Conservation (phyloP, 2,113 vertebrate species). For the Otocyon megalotis region DNA sequence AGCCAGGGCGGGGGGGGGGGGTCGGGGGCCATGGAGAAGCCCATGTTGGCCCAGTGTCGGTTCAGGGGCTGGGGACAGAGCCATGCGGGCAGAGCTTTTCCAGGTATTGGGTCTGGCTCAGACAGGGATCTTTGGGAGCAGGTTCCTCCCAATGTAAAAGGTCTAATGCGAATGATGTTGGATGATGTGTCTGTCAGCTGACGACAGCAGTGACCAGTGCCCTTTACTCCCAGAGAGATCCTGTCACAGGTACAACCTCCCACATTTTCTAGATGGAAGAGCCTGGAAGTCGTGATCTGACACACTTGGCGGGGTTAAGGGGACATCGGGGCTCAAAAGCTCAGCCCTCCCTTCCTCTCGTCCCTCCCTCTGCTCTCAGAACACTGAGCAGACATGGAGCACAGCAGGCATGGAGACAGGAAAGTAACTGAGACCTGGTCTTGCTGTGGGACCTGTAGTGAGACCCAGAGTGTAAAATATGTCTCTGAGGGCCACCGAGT, state of each 20-base stretch:
- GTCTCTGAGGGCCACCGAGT: neutral
- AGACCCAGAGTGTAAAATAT: neutral
- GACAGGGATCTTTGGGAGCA: neutral
- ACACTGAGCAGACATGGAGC: neutral
- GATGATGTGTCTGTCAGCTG: neutral
- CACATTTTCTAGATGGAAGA: neutral
- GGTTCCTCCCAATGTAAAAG: neutral
- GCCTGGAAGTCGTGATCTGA: neutral
- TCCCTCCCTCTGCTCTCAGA: neutral
- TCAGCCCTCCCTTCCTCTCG: rapidly evolving
- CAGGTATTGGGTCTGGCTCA: neutral
- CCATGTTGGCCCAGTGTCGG: neutral
- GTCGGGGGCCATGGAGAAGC: rapidly evolving
- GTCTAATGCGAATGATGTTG: too few species aligned
- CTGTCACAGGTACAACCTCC: too few species aligned
- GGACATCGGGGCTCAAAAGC: neutral
- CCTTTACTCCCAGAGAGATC: too few species aligned
- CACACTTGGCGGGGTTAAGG: rapidly evolving
- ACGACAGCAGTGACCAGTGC: too few species aligned
- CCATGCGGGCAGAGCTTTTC: neutral
- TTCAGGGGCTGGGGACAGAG: neutral
- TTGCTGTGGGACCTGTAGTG: neutral
- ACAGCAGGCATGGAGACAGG: neutral
- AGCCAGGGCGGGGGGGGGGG: neutral
- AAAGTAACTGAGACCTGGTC: neutral